Base-by-base conservation (phyloP, 2,888 invertebrate genomes). In the Tortricodes alternella region DNA sequence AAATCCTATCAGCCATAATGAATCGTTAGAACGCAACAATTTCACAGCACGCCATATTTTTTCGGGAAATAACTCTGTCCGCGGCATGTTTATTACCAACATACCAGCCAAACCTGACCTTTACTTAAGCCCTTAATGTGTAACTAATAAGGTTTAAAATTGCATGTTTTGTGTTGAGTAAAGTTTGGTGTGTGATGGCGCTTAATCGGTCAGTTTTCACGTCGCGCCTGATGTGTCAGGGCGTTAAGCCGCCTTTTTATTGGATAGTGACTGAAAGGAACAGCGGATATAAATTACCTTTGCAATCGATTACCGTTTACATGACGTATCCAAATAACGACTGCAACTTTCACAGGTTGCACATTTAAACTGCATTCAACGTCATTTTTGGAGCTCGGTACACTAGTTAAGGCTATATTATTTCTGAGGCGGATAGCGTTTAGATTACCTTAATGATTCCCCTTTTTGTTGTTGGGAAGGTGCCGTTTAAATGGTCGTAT, bases 191-290 rank as follows among this genome's bases (percentile, higher is more conserved):
- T 7, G 8, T 13, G 39, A 3, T 27, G 15, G 27, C 29, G 15
- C 46, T 46, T 46, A 21, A 53, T 38, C 44, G 46, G 38, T 53
- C 44, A 53, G 53, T 46, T 53, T 53, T 38, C 38, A 37, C 46
- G 21, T 46, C 29, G 38, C 15, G 29, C 19, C 27, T 44, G 53
- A 46, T 46, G 27, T 53, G 52, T 38, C 37, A 46, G 37, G 19
- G 38, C 34, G 21, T 27, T 38, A 53, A 46, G 46, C 23, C 11
- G 9, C 11, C 7, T 15, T 53, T 53, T 53, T 53, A 53, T 46
- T 39, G 53, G 38, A 32, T 16, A 23, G 34, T 11, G 15, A 21
- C 32, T 24, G 11, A 29, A 46, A 21, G 34, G 24, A 43, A 27
- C 8, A 27, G n/a, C n/a, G 19, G 27, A 32, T 9, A 51, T 27